A percentile compares a stretch with the other conserved stretches of the same genome.
phyloP scores from a whole-genome alignment of 1,140 invertebrate genomes.

The Laodelphax striatellus region DNA sequence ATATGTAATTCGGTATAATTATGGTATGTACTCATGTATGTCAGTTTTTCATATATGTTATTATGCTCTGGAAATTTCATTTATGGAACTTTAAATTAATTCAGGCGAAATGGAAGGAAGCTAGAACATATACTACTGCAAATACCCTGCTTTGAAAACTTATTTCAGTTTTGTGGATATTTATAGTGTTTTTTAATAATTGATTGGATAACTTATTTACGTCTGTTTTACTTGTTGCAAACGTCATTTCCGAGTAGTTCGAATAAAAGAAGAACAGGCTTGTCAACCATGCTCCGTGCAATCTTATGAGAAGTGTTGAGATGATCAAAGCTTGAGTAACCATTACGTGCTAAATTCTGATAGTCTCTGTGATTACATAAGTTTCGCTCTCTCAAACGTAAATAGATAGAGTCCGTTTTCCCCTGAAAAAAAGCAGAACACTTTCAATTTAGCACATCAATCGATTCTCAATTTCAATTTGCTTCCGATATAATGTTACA shows the following conservation, averaged over 20 bases:
- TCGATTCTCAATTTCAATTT: too few relatives aligned
- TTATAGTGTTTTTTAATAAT: too few relatives aligned
- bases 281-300: conserved; percentile 30
- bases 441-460: neutral
- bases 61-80: too few relatives aligned
- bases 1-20: too few relatives aligned
- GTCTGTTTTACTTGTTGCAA: conserved; percentile 34
- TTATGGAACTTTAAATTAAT: too few relatives aligned
- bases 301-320: conserved; percentile 26
- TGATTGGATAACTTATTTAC: neutral
- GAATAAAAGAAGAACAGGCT: conserved; percentile 35
- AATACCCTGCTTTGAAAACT: too few relatives aligned
- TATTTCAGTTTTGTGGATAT: too few relatives aligned
- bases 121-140: too few relatives aligned
- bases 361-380: conserved; percentile 40
- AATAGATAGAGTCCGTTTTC: conserved; percentile 25
- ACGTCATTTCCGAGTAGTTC: conserved; percentile 41
- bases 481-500: too few relatives aligned
- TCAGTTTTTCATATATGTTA: too few relatives aligned
- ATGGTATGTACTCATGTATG: too few relatives aligned
- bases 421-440: conserved; percentile 23
- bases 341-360: conserved; percentile 40
- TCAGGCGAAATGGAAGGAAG: too few relatives aligned
- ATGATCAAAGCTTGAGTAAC: conserved; percentile 26
- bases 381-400: conserved; percentile 27